Conservation (phyloP, 2,888 invertebrate genomes). For the Cordilura impudica region DNA sequence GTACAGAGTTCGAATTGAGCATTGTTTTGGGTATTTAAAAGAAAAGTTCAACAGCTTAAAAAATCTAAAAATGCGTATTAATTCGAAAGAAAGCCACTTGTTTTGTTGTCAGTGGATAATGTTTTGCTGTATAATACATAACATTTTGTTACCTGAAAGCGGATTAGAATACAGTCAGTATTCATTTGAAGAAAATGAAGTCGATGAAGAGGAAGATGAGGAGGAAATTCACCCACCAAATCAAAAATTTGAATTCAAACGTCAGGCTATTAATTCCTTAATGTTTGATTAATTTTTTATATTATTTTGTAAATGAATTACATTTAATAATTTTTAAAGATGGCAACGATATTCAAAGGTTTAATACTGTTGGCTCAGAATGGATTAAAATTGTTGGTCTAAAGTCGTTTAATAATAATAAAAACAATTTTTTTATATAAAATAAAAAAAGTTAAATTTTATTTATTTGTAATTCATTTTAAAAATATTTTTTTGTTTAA, state of each 20-base stretch:
- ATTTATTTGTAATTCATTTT: neutral
- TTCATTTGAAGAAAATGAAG: neutral
- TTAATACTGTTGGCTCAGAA: neutral
- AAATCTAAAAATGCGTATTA: slow-evolving; percentile 5
- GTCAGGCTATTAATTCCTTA: neutral
- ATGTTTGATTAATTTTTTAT: neutral
- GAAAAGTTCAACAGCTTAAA: slow-evolving; percentile 12
- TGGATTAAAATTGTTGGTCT: too few relatives aligned
- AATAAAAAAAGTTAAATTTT: neutral
- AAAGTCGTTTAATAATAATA: neutral
- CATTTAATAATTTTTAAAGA: neutral
- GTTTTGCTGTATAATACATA: neutral
- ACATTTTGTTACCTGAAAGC: neutral
- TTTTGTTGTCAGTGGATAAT: slow-evolving; percentile 6
- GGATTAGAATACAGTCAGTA: neutral
- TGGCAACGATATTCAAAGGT: neutral
- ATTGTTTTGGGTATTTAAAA: slow-evolving; percentile 3
- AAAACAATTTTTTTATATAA: neutral
- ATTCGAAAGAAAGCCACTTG: neutral
- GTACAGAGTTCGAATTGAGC: slow-evolving; percentile 24
- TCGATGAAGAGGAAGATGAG: neutral
- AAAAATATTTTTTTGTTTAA: too few relatives aligned
- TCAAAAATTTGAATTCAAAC: neutral
- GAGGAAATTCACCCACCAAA: neutral
- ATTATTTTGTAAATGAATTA: neutral